Evolutionary conservation across 2,888 invertebrate species (phyloP).

Genomic region (Polyploca ridens): DNA sequence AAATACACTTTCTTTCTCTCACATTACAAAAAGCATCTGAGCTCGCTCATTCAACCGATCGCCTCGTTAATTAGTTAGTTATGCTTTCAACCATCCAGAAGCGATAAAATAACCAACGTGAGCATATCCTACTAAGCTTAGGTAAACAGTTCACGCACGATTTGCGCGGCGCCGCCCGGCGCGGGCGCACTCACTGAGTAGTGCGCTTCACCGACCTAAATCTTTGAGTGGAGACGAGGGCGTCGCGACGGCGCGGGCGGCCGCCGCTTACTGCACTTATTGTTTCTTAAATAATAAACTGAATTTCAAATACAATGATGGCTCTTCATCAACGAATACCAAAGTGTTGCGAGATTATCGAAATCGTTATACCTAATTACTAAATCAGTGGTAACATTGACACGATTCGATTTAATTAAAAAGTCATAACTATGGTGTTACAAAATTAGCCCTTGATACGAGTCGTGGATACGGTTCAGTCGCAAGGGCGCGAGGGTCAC

Average conservation of each 20-base stretch:
- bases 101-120: constrained; percentile 32
- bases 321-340: constrained; percentile 29
- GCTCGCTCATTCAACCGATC: constrained; percentile 23
- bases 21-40: constrained; percentile 22
- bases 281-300: constrained; percentile 23
- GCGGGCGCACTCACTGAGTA: constrained; percentile 44
- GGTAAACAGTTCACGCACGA: constrained; percentile 64
- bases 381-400: constrained; percentile 35
- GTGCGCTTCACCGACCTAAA: constrained; percentile 62
- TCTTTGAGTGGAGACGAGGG: constrained; percentile 39
- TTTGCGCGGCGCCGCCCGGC: constrained; percentile 55
- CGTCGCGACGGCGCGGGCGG: constrained; percentile 36
- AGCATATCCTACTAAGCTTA: constrained; percentile 38
- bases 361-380: constrained; percentile 25
- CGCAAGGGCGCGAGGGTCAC: constrained; percentile 71
- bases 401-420: constrained; percentile 40
- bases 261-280: constrained; percentile 34
- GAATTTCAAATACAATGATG: constrained; percentile 34
- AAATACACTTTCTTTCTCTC: constrained; percentile 22
- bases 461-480: constrained; percentile 29
- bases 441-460: constrained; percentile 33
- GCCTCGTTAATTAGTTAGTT: constrained; percentile 42
- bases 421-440: constrained; percentile 38
- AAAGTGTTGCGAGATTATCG: constrained; percentile 23
- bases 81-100: constrained; percentile 36